Evolutionary conservation across 1,140 invertebrate species (phyloP), one percentile per base, ranked within the genome.

Genomic region (Saxidomus purpurata): DNA sequence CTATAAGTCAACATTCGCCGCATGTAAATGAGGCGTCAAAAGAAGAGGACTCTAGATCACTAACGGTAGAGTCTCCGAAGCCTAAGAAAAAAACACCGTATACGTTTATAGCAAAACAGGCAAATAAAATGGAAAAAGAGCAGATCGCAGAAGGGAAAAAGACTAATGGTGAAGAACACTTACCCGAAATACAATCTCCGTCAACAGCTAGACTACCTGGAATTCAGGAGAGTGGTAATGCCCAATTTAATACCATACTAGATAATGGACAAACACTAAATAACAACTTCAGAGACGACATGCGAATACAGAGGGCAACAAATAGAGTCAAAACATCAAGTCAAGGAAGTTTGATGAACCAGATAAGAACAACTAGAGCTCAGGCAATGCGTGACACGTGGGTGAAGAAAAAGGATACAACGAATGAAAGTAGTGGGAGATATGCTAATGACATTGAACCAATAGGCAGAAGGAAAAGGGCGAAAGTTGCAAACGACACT

Each of bases 201-300:
- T 3, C 3, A 6, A 59, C 17, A n/a, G 4, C 55, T 4, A 59
- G 25, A 1, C 76, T 55, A 28, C 2, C 34, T 25, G 6, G 49
- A n/a, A 15, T 25, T 31, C 40, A 9, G 31, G 15, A 3, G 40
- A 71, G 17, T 6, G 19, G 67, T 22, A 31, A 36, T n/a, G 34
- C 8, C 25, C 63, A 25, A 67, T 6, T 31, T 8, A 67, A 31
- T 25, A 34, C 13, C 19, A 31, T n/a, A 31, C 22, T 19, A 52
- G 38, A 19, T 1, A 47, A 49, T 31, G 74, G 74, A 25, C 2
- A 49, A 13, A 49, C 43, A 25, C 9, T 49, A 3, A 77, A 52
- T 28, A 28, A 52, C 40, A 47, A 25, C 17, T 77, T 77, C 34
- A 8, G 74, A 77, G 74, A 77, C 22, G 74, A 77, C n/a, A 77